Conservation (phyloP, 2,113 vertebrate genomes). For the Geococcyx californianus region DNA sequence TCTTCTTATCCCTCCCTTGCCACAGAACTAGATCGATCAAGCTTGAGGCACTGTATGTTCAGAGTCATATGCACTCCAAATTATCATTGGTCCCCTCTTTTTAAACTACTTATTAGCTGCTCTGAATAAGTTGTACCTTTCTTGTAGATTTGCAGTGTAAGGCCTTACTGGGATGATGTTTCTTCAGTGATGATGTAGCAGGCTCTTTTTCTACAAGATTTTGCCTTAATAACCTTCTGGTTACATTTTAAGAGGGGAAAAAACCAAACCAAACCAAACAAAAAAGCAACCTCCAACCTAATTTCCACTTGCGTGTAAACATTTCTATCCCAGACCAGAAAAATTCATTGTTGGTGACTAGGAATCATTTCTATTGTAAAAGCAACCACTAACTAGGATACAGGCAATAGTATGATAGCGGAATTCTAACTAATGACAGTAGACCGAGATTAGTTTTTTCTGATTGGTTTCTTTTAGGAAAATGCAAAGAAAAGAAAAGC, state of each 20-base stretch:
- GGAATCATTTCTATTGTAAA: neutral
- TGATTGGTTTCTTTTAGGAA: neutral
- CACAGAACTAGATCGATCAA: conserved; percentile 8
- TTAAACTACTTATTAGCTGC: neutral
- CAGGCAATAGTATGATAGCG: fast-evolving
- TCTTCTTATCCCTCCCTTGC: neutral
- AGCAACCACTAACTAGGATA: neutral
- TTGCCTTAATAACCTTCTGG: neutral
- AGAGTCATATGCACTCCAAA: neutral
- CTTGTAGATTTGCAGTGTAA: neutral
- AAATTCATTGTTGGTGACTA: neutral
- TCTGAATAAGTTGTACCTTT: neutral
- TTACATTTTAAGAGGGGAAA: neutral
- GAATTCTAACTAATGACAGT: neutral
- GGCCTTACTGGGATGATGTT: neutral
- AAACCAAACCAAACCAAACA: neutral
- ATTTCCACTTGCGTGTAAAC: neutral
- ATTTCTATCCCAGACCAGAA: neutral
- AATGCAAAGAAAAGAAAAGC: neutral
- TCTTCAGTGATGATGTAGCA: neutral
- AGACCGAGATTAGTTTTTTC: neutral
- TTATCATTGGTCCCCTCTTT: neutral
- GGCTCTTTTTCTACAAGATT: neutral
- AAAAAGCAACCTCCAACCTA: neutral
- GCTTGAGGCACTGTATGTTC: neutral